Evolutionary conservation across 2,797 vertebrate genomes (phyloP), one percentile per base, ranked within the genome.

Genomic region (Chelmon rostratus): DNA sequence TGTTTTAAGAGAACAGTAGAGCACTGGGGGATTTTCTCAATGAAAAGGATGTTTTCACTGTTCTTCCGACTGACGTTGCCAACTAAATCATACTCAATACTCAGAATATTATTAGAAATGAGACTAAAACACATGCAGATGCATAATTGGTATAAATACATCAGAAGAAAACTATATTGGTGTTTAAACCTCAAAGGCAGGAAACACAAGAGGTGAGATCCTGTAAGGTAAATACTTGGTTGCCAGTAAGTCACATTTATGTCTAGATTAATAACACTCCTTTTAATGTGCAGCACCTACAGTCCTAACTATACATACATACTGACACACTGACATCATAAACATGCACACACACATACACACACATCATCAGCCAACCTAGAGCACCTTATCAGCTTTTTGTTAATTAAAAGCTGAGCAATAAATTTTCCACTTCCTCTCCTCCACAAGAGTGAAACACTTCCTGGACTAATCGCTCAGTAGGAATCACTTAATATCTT

Each of bases 381-480:
- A 64, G 59, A 63, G 68, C 63, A 80, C 71, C 73, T 77, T 87
- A 90, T 92, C 83, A 87, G 71, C 59, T 67, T 77, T 86, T 86
- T 75, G 57, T 86, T 90, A 90, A 92, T 92, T 90, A 89, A 88
- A 87, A 88, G 77, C 69, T 31, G 15, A 75, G 70, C 59, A 64
- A 63, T 81, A 80, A 1, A 76, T 81, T 86, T 74, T 74, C 77
- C 57, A 79, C 18, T 49, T 77, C 67, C 68, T 77, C 58, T 71
- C 77, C 58, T 71, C 77, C 61, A 79, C 54, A 79, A 69, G 46
- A 83, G 56, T 72, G 65, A 83, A 79, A 63, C 79, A 62, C 78
- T 86, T 87, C 82, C 74, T 61, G 33, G 37, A 85, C 52, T 76
- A 84, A 86, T 84, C 75, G 80, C 53, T 84, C 63, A 75, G 65